These are phyloP conservation scores for Ctenochaetus hawaiiensis DNA, from an alignment of 2,797 vertebrate genomes.

Conservation along the genomic window DNA sequence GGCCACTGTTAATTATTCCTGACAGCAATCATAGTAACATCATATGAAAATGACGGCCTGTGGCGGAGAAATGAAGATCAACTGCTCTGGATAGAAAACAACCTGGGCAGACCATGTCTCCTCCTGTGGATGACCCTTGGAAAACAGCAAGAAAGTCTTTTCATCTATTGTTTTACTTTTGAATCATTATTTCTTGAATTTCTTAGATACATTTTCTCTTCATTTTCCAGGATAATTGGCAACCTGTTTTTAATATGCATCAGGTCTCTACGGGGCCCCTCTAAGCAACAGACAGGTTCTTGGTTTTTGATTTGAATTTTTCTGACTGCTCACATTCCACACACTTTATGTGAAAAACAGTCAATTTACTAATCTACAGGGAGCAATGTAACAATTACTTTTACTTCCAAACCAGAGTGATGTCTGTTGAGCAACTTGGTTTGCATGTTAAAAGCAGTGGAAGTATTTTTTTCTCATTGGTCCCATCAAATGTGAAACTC, in stretches of 20 bases:
- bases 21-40: conserved; percentile 49
- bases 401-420: conserved; percentile 22
- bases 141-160: conserved; percentile 28
- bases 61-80: conserved; percentile 32
- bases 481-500: no score
- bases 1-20: conserved; percentile 45
- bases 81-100: conserved; percentile 17
- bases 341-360: conserved; percentile 39
- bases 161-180: conserved; percentile 42
- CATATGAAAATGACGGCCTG: conserved; percentile 34
- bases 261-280: conserved; percentile 21
- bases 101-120: background rate
- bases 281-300: conserved; percentile 36
- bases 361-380: conserved; percentile 25
- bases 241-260: conserved; percentile 54
- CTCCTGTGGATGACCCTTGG: conserved; percentile 9
- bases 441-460: conserved; percentile 14
- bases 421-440: conserved; percentile 26
- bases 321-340: conserved; percentile 17
- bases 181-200: background rate
- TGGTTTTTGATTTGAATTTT: conserved; percentile 29
- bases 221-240: conserved; percentile 56
- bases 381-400: background rate
- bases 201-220: conserved; percentile 27
- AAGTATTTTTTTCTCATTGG: background rate